phyloP scores from a whole-genome alignment of 1,140 invertebrate species.

The Drosophila asahinai region DNA sequence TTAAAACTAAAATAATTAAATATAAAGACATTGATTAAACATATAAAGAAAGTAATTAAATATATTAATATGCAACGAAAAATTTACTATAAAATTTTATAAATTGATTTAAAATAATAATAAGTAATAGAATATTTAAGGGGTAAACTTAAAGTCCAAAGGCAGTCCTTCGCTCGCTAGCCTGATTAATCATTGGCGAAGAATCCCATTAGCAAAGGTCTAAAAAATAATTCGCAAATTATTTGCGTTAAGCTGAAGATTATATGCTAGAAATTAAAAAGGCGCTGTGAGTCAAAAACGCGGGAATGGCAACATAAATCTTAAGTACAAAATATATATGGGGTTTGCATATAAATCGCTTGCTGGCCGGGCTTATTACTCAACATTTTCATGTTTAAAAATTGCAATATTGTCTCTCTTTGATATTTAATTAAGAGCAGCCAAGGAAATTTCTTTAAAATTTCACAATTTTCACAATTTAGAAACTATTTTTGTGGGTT shows the following conservation, averaged over 20 bases:
- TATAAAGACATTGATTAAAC: no score
- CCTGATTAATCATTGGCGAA: slow-evolving; percentile 20
- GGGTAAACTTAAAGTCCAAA: not conserved
- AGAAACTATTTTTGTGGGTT: slow-evolving; percentile 6
- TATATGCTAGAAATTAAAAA: slow-evolving; percentile 36
- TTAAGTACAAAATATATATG: slow-evolving; percentile 19
- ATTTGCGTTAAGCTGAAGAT: slow-evolving; percentile 36
- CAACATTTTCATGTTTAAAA: slow-evolving; percentile 21
- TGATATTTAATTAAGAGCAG: slow-evolving; percentile 35
- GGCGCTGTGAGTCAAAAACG: slow-evolving; percentile 42
- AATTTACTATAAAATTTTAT: no score
- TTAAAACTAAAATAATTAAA: not conserved
- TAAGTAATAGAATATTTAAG: not conserved
- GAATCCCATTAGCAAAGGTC: slow-evolving; percentile 47
- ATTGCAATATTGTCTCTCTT: slow-evolving; percentile 27
- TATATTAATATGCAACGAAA: no score
- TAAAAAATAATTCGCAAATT: slow-evolving; percentile 40
- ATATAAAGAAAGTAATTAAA: not conserved
- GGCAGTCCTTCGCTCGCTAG: not conserved
- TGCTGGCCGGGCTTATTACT: slow-evolving; percentile 21
- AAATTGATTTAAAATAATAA: not conserved
- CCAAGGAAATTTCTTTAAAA: not conserved
- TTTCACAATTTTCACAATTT: slow-evolving; percentile 2
- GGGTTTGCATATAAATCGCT: slow-evolving; percentile 10
- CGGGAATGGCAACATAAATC: slow-evolving; percentile 43